Conservation (phyloP, 2,113 vertebrate genomes). For the Menidia beryllina region DNA sequence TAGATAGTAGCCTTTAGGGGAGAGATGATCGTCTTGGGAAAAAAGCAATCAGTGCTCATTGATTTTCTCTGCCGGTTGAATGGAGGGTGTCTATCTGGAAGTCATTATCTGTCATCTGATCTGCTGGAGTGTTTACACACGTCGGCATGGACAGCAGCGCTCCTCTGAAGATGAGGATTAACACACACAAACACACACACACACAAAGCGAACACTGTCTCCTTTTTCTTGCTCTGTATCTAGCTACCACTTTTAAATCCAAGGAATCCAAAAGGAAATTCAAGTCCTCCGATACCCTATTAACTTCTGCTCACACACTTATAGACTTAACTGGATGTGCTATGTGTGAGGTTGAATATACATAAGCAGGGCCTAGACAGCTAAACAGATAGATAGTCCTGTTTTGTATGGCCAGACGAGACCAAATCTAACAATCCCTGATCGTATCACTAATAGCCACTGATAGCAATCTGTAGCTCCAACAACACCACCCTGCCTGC, state of each 20-base stretch:
- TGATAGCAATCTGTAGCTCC: slow-evolving; percentile 81
- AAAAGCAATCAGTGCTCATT: slow-evolving; percentile 84
- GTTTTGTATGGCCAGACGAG: slow-evolving; percentile 54
- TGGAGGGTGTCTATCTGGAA: slow-evolving; percentile 80
- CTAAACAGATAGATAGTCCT: slow-evolving; percentile 75
- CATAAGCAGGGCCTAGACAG: slow-evolving; percentile 72
- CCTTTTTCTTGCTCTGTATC: slow-evolving; percentile 31
- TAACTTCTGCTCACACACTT: slow-evolving; percentile 47
- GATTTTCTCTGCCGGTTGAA: slow-evolving; percentile 81
- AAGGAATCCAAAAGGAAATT: slow-evolving; percentile 64
- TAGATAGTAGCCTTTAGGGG: slow-evolving; percentile 70
- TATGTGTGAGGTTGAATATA: slow-evolving; percentile 57
- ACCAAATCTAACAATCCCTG: slow-evolving; percentile 73
- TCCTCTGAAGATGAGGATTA: slow-evolving; percentile 78
- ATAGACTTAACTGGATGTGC: slow-evolving; percentile 31
- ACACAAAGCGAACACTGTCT: slow-evolving; percentile 42
- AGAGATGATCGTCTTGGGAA: slow-evolving; percentile 78
- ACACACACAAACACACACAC: slow-evolving; percentile 40
- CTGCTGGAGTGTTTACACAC: slow-evolving; percentile 78
- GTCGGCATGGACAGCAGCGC: slow-evolving; percentile 70
- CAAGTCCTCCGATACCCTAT: slow-evolving; percentile 49
- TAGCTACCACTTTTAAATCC: slow-evolving; percentile 62
- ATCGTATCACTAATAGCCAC: slow-evolving; percentile 71
- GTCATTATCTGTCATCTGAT: slow-evolving; percentile 82
- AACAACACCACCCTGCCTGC: slow-evolving; percentile 81